Conservation (phyloP, 92 coral and sea anemone genomes). For the Epizoanthus stellaris region DNA sequence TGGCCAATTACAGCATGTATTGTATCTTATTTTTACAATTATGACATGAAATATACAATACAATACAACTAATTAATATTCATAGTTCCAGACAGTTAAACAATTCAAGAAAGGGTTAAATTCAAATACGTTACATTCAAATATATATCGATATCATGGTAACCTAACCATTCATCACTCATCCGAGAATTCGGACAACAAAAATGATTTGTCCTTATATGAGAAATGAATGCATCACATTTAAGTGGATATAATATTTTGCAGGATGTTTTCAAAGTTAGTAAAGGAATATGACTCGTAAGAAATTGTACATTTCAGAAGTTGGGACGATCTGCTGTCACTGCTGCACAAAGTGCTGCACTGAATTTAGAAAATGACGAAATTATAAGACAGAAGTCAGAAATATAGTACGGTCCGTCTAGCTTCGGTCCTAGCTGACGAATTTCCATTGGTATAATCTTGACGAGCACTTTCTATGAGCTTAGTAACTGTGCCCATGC, state of each 20-base stretch:
- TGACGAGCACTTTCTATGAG: neutral
- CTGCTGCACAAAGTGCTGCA: neutral
- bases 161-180: conserved; percentile 32
- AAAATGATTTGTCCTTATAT: conserved; percentile 15
- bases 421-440: no score
- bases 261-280: neutral
- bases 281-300: neutral
- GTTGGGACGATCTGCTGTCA: neutral
- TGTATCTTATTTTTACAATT: no score
- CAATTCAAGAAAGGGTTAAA: no score
- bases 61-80: no score
- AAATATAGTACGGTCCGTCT: neutral
- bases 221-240: neutral
- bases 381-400: neutral
- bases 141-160: neutral
- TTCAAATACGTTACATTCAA: neutral
- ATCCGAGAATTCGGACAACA: neutral
- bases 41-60: no score
- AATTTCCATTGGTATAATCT: no score
- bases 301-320: neutral
- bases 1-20: no score
- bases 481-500: neutral
- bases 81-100: no score
- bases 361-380: conserved; percentile 15
- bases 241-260: neutral